These are phyloP conservation scores for Xyrichtys novacula DNA, from an alignment of 2,797 vertebrate species.

Conservation along the genomic window DNA sequence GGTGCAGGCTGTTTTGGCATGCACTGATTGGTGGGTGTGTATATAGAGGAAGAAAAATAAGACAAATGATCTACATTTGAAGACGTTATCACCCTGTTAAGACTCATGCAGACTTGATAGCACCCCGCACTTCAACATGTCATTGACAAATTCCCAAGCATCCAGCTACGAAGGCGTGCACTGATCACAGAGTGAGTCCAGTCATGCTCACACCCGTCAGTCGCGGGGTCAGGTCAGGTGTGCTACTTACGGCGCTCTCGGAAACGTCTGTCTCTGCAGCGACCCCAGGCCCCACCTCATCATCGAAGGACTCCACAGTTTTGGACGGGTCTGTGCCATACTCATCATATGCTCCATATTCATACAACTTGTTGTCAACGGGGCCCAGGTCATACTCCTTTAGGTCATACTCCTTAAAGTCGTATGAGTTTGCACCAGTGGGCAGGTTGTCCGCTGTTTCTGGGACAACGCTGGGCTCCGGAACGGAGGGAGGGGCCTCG, in stretches of 20 bases:
- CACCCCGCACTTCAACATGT: slow-evolving; percentile 59
- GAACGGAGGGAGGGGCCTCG: slow-evolving; percentile 86
- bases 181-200: slow-evolving; percentile 51
- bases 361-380: slow-evolving; percentile 88
- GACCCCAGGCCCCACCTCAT: slow-evolving; percentile 95
- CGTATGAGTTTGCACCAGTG: slow-evolving; percentile 76
- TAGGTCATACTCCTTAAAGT: slow-evolving; percentile 87
- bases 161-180: slow-evolving; percentile 50
- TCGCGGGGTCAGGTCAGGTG: slow-evolving; percentile 30
- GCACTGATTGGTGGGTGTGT: slow-evolving; percentile 18
- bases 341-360: slow-evolving; percentile 95
- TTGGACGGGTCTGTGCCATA: slow-evolving; percentile 91
- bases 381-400: slow-evolving; percentile 85
- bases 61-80: neutral
- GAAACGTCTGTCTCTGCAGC: slow-evolving; percentile 95
- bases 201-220: slow-evolving; percentile 69
- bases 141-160: slow-evolving; percentile 73
- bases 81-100: neutral
- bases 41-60: slow-evolving; percentile 7
- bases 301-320: slow-evolving; percentile 83
- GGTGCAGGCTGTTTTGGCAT: slow-evolving; percentile 2
- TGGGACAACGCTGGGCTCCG: slow-evolving; percentile 83
- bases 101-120: slow-evolving; percentile 14
- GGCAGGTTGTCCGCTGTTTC: slow-evolving; percentile 77
- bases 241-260: slow-evolving; percentile 92